Evolutionary conservation across 2,113 vertebrate species (phyloP).

Genomic region (Microcebus tavaratra): DNA sequence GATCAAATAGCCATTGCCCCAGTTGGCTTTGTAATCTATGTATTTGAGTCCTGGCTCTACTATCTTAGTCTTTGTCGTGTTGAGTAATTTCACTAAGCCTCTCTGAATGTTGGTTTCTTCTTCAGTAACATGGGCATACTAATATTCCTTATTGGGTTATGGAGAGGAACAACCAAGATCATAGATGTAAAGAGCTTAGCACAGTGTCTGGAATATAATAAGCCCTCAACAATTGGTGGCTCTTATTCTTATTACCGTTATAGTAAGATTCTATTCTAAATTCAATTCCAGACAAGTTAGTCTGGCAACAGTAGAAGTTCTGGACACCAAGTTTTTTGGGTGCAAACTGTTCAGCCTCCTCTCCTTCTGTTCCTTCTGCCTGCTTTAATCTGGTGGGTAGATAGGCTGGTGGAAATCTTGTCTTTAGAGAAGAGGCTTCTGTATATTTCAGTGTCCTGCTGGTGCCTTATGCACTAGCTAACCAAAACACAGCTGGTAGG

Average conservation of each 20-base stretch:
- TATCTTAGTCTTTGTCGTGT: background rate
- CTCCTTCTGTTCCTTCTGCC: slow-evolving; percentile 10
- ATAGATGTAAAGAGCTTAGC: background rate
- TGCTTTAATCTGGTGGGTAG: background rate
- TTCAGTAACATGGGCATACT: background rate
- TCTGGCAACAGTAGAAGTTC: slow-evolving; percentile 62
- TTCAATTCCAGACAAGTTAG: slow-evolving; percentile 40
- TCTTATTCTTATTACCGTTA: slow-evolving; percentile 21
- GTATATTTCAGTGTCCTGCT: slow-evolving; percentile 53
- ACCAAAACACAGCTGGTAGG: slow-evolving; percentile 60
- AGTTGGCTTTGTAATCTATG: background rate
- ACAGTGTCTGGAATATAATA: background rate
- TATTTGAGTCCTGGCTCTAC: background rate
- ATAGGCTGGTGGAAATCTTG: background rate
- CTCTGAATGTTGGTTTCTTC: background rate
- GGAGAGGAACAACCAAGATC: background rate
- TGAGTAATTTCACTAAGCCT: background rate
- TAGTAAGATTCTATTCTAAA: background rate
- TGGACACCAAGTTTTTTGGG: slow-evolving; percentile 32
- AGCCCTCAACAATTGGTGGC: background rate
- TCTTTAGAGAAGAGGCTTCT: background rate
- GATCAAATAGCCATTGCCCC: background rate
- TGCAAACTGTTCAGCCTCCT: slow-evolving; percentile 46
- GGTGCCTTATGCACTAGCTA: slow-evolving; percentile 10
- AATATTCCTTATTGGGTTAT: background rate